Evolutionary conservation across 2,888 invertebrate species (phyloP).

Genomic region (Oligia strigilis): DNA sequence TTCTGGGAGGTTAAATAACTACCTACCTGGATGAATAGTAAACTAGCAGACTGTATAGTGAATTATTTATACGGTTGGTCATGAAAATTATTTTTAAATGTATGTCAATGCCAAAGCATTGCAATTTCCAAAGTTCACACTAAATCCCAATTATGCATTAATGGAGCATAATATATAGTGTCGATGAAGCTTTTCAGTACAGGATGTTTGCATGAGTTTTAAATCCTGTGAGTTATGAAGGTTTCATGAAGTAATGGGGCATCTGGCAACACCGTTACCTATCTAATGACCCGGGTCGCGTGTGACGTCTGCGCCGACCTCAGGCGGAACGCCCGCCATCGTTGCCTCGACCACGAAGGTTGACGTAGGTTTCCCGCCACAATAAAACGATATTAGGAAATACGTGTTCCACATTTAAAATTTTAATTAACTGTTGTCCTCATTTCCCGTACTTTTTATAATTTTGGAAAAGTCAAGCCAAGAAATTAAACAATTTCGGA

Average conservation of each 20-base stretch:
- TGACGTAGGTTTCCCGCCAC: slow-evolving; percentile 73
- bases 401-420: slow-evolving; percentile 26
- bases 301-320: slow-evolving; percentile 85
- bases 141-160: slow-evolving; percentile 13
- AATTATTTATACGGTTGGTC: slow-evolving; percentile 1
- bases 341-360: slow-evolving; percentile 75
- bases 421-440: neutral
- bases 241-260: slow-evolving; percentile 56
- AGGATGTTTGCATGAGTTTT: slow-evolving; percentile 9
- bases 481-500: neutral
- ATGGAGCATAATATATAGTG: slow-evolving; percentile 26
- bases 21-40: neutral
- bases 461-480: neutral
- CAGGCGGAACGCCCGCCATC: slow-evolving; percentile 65
- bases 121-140: slow-evolving; percentile 6
- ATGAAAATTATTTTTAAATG: slow-evolving; percentile 3
- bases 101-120: slow-evolving; percentile 3
- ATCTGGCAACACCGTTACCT: slow-evolving; percentile 67
- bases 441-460: neutral
- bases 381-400: slow-evolving; percentile 58
- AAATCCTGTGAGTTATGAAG: slow-evolving; percentile 44
- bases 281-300: slow-evolving; percentile 81
- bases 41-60: neutral
- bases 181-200: slow-evolving; percentile 19
- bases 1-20: neutral